phyloP scores from a whole-genome alignment of 2,113 vertebrate genomes.

The Otolemur garnettii region DNA sequence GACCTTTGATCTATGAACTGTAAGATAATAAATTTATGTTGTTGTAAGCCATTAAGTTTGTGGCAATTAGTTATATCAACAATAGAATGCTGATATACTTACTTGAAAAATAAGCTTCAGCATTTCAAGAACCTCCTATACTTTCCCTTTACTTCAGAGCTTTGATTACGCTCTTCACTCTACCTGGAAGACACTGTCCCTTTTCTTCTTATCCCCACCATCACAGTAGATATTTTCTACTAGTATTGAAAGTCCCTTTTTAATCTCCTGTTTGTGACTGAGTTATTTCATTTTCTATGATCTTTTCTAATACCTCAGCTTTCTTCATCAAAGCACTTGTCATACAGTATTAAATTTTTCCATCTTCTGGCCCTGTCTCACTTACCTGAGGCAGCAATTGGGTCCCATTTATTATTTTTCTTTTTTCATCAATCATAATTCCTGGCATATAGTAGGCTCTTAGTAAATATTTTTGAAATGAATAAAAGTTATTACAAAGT shows the following conservation, averaged over 20 bases:
- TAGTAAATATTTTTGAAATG: not conserved
- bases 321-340: not conserved
- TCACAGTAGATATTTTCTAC: not conserved
- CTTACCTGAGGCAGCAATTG: not conserved
- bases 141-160: not conserved
- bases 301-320: not conserved
- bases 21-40: not conserved
- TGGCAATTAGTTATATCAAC: not conserved
- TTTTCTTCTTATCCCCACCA: not conserved
- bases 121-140: not conserved
- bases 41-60: not conserved
- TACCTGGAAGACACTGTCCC: not conserved
- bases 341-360: not conserved
- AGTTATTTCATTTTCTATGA: not conserved
- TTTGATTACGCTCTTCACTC: not conserved
- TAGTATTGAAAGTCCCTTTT: slow-evolving; percentile 16
- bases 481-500: slow-evolving; percentile 8
- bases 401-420: slow-evolving; percentile 8
- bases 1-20: not conserved
- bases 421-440: slow-evolving; percentile 19
- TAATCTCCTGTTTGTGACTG: not conserved
- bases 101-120: not conserved
- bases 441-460: not conserved
- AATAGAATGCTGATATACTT: not conserved
- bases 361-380: not conserved